Conservation (phyloP, 2,797 vertebrate species). For the Eospalax fontanierii region DNA sequence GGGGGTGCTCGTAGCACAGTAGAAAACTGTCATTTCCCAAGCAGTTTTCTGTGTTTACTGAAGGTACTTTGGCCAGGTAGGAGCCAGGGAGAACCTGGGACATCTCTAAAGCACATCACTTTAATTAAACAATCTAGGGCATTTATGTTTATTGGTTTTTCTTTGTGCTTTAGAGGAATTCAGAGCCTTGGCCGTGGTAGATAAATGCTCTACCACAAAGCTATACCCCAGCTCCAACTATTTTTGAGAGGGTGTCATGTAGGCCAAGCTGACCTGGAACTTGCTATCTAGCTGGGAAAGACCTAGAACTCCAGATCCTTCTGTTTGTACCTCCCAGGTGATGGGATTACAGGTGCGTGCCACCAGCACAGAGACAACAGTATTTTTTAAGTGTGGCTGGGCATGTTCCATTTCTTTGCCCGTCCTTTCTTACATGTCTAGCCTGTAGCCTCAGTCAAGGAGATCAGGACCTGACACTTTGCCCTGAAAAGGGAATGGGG, state of each 20-base stretch:
- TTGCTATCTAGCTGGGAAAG: not conserved
- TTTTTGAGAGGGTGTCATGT: not conserved
- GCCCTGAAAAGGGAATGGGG: not conserved
- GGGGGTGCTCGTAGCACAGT: rapidly evolving
- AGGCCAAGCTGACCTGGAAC: not conserved
- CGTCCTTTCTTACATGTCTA: not conserved
- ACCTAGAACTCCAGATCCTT: not conserved
- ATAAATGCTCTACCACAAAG: not conserved
- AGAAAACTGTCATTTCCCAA: not conserved
- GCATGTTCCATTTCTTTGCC: not conserved
- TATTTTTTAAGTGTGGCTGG: not conserved
- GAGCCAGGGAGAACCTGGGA: not conserved
- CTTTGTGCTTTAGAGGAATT: not conserved
- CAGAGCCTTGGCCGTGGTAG: too few relatives aligned
- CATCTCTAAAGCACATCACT: not conserved
- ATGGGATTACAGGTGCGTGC: not conserved
- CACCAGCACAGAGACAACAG: not conserved
- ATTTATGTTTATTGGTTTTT: not conserved
- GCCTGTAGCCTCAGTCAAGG: not conserved
- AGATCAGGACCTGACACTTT: not conserved
- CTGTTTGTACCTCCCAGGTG: not conserved
- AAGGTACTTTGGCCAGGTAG: not conserved
- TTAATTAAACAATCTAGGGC: not conserved
- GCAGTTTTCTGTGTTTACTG: not conserved
- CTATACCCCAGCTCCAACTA: not conserved